These are phyloP conservation scores for Orchesella flavescens DNA, from an alignment of 2,888 invertebrate species.

Conservation along the genomic window DNA sequence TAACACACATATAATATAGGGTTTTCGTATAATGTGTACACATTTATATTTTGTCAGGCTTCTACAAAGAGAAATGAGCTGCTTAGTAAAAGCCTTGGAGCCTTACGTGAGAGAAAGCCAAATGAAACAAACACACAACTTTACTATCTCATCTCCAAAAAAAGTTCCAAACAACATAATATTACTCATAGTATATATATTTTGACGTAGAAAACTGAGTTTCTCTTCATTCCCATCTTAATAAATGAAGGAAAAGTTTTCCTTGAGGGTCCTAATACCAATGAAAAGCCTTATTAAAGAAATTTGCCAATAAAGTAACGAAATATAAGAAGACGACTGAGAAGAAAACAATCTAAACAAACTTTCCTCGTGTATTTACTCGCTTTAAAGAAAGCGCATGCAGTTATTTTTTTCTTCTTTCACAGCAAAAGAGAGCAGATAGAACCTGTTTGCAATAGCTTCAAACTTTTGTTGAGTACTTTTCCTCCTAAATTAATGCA, in stretches of 20 bases:
- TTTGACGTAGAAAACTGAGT: constrained; percentile 32
- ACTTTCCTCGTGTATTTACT: background rate
- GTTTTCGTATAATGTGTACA: no score
- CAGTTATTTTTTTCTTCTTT: background rate
- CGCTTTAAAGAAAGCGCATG: background rate
- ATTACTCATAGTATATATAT: constrained; percentile 10
- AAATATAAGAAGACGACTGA: background rate
- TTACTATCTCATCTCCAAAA: constrained; percentile 1
- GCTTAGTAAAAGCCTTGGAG: background rate
- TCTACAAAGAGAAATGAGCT: no score
- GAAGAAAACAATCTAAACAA: constrained; percentile 32
- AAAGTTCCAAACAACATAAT: constrained; percentile 44
- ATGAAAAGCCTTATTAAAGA: constrained; percentile 41
- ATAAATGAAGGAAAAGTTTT: constrained; percentile 37
- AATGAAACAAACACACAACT: constrained; percentile 11
- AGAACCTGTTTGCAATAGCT: background rate
- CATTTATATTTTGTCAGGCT: no score
- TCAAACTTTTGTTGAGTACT: constrained; percentile 15
- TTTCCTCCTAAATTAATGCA: constrained; percentile 26
- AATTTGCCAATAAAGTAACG: constrained; percentile 40
- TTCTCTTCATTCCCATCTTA: constrained; percentile 42
- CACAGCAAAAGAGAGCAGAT: no score
- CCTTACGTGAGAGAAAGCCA: constrained; percentile 25
- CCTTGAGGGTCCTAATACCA: constrained; percentile 1
- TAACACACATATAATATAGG: no score